A percentile compares a stretch with the other conserved stretches of the same genome.
Conservation (phyloP, 2,797 vertebrate genomes). For the Semaprochilodus insignis region DNA sequence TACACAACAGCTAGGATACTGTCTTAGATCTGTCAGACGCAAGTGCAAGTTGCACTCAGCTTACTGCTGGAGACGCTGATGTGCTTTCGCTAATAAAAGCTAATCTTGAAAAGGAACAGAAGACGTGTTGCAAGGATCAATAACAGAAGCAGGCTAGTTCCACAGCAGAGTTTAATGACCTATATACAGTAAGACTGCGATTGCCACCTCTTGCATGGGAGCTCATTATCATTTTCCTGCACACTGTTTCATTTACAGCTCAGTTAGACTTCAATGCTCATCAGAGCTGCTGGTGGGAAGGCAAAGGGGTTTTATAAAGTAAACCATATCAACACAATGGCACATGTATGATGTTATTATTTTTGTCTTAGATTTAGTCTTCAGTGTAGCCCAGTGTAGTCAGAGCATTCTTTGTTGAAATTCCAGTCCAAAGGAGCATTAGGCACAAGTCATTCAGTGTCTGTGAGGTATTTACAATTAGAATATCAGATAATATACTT, state of each 20-base stretch:
- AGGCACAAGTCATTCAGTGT: too few species aligned
- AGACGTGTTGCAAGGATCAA: slow-evolving; percentile 32
- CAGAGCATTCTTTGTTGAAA: too few species aligned
- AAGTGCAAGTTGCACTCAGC: background rate
- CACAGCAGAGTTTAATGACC: slow-evolving; percentile 63
- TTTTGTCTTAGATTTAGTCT: background rate
- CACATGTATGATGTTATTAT: background rate
- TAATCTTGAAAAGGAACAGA: slow-evolving; percentile 10
- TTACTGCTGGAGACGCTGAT: background rate
- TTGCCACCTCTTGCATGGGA: slow-evolving; percentile 70
- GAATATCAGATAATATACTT: too few species aligned
- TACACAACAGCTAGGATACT: background rate
- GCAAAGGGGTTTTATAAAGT: slow-evolving; percentile 70
- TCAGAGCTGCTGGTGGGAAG: slow-evolving; percentile 65
- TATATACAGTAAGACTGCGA: slow-evolving; percentile 62
- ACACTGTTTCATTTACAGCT: slow-evolving; percentile 77
- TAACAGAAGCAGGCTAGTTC: slow-evolving; percentile 40
- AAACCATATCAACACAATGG: background rate
- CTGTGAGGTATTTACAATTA: too few species aligned
- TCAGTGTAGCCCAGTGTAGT: too few species aligned
- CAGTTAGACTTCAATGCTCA: slow-evolving; percentile 65
- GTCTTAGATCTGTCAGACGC: background rate
- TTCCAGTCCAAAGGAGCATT: too few species aligned
- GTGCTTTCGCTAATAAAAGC: background rate
- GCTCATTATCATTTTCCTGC: slow-evolving; percentile 70